Evolutionary conservation across 1,140 invertebrate species (phyloP), one percentile per base, ranked within the genome.

Genomic region (Drosophila nasuta): DNA sequence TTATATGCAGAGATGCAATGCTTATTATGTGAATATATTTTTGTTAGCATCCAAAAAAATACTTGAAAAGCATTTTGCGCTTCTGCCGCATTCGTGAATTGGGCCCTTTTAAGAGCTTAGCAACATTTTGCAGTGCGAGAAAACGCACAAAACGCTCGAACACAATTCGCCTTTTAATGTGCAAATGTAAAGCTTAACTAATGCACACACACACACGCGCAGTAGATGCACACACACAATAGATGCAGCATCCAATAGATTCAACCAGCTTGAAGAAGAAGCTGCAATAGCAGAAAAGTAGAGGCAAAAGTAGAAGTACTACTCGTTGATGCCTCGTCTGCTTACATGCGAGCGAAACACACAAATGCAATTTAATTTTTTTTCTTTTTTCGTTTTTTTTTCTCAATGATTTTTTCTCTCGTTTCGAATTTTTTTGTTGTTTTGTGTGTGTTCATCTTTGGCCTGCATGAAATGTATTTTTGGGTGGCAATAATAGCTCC

Each of bases 361-460:
- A 91, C 80, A 91, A 91, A 87, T 91, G 87, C 88, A 91, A 91
- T 91, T 91, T 87, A 82, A 83, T 91, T 88, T 82, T 82, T 82
- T 75, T 15, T 60, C 33, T 76, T 74, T 45, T 65, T 33, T 74
- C 35, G 38, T 65, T 33, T 33, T 58, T 58, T 45, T 33, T 63
- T 51, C 60, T 65, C 25, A 57, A 67, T 43, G 46, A 68, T 68
- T 62, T 64, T 25, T 66, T 51, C 28, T 59, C 11, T 41, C 4
- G 30, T 20, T 5, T 41, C 15, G 15, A 41, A 74, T 58, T 80
- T 65, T 48, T 59, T 65, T 62, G 4, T 43, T 13, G 15, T 66
- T 63, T 68, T 77, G 77, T 71, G 7, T 38, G 52, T 69, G 51
- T 54, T 77, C 80, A 88, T 77, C 83, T 88, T 78, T 70, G 74